These are phyloP conservation scores for Pyralis farinalis DNA, from an alignment of 2,888 invertebrate species.

Conservation along the genomic window DNA sequence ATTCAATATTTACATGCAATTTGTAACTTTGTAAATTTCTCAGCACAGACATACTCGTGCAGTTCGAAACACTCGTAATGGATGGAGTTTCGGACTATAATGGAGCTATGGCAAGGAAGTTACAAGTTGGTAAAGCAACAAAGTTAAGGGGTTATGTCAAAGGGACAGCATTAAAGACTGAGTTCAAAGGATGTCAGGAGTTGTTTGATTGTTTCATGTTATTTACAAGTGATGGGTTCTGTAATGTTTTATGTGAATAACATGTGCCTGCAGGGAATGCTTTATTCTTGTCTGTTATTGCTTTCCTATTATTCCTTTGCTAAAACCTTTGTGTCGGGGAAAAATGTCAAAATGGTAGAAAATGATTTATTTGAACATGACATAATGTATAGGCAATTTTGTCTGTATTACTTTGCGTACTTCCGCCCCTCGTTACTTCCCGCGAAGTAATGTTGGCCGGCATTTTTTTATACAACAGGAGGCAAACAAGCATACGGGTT, in stretches of 20 bases:
- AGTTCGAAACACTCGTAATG: slow-evolving; percentile 12
- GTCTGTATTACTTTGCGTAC: too few species aligned
- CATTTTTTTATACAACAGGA: too few species aligned
- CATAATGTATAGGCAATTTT: too few species aligned
- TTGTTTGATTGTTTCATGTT: slow-evolving; percentile 31
- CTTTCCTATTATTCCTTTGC: too few species aligned
- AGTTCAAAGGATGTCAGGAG: slow-evolving; percentile 38
- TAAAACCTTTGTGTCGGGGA: too few species aligned
- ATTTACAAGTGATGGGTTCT: slow-evolving; percentile 3
- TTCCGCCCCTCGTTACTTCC: too few species aligned
- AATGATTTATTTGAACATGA: too few species aligned
- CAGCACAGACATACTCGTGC: not conserved
- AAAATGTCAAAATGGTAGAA: too few species aligned
- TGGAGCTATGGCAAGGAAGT: not conserved
- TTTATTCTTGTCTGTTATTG: not conserved
- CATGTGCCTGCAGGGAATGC: not conserved
- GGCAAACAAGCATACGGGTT: too few species aligned
- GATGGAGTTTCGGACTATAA: slow-evolving; percentile 7
- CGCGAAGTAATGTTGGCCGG: too few species aligned
- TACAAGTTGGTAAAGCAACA: slow-evolving; percentile 17
- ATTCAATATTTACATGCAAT: slow-evolving; percentile 2
- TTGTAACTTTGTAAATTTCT: slow-evolving; percentile 4
- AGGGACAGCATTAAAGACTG: slow-evolving; percentile 39
- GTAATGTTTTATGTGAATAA: not conserved
- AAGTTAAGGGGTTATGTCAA: slow-evolving; percentile 39